Conservation (phyloP, 1,140 invertebrate genomes). For the Acromyrmex charruanus region DNA sequence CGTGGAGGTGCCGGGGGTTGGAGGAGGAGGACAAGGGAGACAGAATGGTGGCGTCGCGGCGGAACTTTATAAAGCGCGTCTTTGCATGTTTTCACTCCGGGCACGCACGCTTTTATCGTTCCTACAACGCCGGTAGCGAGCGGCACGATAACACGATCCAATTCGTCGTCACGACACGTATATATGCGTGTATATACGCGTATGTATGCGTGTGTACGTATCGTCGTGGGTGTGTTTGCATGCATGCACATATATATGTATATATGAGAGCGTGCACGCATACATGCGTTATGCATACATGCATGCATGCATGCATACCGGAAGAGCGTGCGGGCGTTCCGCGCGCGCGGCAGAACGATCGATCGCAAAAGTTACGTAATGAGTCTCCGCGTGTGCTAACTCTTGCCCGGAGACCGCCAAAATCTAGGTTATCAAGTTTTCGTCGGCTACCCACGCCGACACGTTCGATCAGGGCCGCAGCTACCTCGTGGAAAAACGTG, state of each 20-base stretch:
- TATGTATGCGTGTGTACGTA: background rate
- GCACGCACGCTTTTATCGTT: conserved; percentile 67
- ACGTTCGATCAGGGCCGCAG: conserved; percentile 32
- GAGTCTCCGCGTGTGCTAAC: conserved; percentile 68
- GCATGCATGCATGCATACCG: conserved; percentile 38
- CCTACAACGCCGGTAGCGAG: conserved; percentile 54
- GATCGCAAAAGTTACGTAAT: conserved; percentile 75
- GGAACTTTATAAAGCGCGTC: conserved; percentile 60
- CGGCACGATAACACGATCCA: conserved; percentile 64
- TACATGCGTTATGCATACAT: conserved; percentile 6
- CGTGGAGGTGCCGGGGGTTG: background rate
- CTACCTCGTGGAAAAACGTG: background rate
- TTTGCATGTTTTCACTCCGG: conserved; percentile 47
- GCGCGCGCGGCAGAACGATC: conserved; percentile 56
- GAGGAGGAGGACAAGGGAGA: no score
- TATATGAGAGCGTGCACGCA: background rate
- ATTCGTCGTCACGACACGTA: conserved; percentile 58
- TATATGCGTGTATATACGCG: background rate
- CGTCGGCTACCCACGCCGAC: conserved; percentile 31
- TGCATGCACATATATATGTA: background rate
- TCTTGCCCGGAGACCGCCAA: conserved; percentile 61
- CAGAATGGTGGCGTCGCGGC: conserved; percentile 21
- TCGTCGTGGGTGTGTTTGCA: background rate
- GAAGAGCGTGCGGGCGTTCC: conserved; percentile 49
- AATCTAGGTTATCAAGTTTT: conserved; percentile 74